Evolutionary conservation across 2,888 invertebrate genomes (phyloP), one percentile per base, ranked within the genome.

Genomic region (Trissolcus japonicus): DNA sequence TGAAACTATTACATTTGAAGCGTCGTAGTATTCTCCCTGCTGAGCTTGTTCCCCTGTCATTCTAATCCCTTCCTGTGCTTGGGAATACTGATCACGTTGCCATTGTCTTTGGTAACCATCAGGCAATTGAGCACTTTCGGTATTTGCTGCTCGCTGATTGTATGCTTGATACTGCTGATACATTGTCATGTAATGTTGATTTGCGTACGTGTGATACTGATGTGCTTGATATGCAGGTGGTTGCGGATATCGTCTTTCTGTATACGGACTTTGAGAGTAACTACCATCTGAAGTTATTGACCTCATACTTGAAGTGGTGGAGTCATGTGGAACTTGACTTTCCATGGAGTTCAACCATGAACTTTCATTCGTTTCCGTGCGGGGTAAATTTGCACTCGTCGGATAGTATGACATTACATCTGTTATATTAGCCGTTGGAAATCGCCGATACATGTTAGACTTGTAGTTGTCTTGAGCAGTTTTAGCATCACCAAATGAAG

Each of bases 391-490:
- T 80, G 91, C 92, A 41, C 93, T 94, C 1, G 94, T 94, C 1
- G 95, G 95, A 87, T 96, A 96, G 82, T 95, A 96, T 0, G 94
- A 94, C 6, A 96, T 89, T 13, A 95, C 94, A 86, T 96, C 95
- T 0, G 95, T 95, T 21, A 96, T 91, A 73, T 90, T 89, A 4
- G 94, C 93, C 1, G 93, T 92, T 48, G 94, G 94, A 83, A 94
- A 94, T 90, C 92, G 91, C 67, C 94, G 91, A 83, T 93, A 92
- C 88, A 92, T 91, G 1, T 92, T 91, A 48, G 90, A 90, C 89
- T 94, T 94, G 84, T 93, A 93, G 14, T 90, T 91, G 62, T 94
- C 94, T 83, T 94, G 90, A 78, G 93, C 91, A 84, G 92, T 85
- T 85, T 92, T 84, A 21, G 91, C 90, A 78, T 93, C 93, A 67